Percentiles rank a stretch among this genome's conserved stretches.
phyloP scores from a whole-genome alignment of 2,113 vertebrate genomes.

The Megaceryle maxima region DNA sequence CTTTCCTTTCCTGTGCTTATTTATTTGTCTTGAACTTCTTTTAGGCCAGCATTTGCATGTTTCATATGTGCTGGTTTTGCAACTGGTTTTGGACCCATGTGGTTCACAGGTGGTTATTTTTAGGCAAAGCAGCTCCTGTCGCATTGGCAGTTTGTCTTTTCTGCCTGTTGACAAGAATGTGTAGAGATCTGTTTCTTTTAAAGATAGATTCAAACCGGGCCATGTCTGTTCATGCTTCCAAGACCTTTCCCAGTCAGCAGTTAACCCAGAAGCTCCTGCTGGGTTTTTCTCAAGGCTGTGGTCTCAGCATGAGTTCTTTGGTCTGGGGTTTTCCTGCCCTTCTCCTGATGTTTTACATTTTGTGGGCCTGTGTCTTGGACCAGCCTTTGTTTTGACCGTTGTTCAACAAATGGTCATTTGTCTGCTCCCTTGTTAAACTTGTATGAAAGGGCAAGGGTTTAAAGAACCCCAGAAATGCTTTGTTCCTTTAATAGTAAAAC shows the following conservation, averaged over 20 bases:
- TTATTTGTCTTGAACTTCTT: neutral
- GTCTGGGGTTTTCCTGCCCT: neutral
- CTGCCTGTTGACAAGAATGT: neutral
- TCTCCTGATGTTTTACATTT: neutral
- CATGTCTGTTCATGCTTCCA: neutral
- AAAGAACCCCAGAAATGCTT: neutral
- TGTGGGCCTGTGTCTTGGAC: neutral
- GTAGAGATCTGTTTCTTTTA: neutral
- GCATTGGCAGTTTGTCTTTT: neutral
- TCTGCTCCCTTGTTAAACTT: neutral
- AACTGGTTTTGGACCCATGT: neutral
- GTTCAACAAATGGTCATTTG: neutral
- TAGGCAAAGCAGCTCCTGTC: constrained; percentile 1
- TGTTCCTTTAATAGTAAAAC: neutral
- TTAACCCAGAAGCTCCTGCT: constrained; percentile 12
- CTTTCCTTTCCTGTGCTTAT: neutral
- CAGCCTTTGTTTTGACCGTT: neutral
- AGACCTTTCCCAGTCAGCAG: neutral
- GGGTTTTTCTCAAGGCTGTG: neutral
- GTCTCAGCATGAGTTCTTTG: neutral
- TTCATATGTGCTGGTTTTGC: neutral
- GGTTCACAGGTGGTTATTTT: constrained; percentile 35
- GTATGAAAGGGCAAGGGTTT: neutral
- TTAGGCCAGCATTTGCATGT: neutral
- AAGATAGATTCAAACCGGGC: neutral